Evolutionary conservation across 2,797 vertebrate genomes (phyloP).

Genomic region (Phoeniculus purpureus): DNA sequence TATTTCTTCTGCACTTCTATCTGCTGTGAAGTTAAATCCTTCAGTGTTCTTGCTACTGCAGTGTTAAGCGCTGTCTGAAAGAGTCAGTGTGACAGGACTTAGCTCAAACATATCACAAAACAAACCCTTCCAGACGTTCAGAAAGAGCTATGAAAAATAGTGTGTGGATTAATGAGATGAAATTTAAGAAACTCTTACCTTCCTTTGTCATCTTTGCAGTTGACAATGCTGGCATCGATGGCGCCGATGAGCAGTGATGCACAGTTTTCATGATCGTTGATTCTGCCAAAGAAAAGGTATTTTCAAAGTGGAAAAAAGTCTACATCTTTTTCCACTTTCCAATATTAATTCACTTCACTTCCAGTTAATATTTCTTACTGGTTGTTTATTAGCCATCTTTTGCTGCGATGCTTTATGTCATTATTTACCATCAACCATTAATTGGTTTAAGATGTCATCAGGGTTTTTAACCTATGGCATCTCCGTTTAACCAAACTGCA

Average conservation of each 20-base stretch:
- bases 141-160: background rate
- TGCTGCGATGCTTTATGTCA: background rate
- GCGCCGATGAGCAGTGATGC: slow-evolving; percentile 90
- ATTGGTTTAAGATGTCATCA: too few species aligned
- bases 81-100: background rate
- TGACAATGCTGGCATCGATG: slow-evolving; percentile 88
- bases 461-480: too few species aligned
- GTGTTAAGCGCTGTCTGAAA: background rate
- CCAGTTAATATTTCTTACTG: background rate
- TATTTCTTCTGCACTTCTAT: background rate
- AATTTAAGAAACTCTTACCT: slow-evolving; percentile 77
- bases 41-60: background rate
- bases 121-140: background rate
- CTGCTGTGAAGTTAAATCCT: background rate
- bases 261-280: slow-evolving; percentile 92
- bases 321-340: background rate
- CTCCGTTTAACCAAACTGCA: background rate
- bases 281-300: slow-evolving; percentile 75
- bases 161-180: background rate
- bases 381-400: background rate
- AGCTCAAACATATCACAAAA: background rate
- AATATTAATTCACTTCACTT: background rate
- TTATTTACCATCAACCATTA: too few species aligned
- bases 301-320: background rate
- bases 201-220: slow-evolving; percentile 89